These are phyloP conservation scores for Latrodectus hesperus DNA, from an alignment of 2,888 invertebrate genomes.

Conservation along the genomic window DNA sequence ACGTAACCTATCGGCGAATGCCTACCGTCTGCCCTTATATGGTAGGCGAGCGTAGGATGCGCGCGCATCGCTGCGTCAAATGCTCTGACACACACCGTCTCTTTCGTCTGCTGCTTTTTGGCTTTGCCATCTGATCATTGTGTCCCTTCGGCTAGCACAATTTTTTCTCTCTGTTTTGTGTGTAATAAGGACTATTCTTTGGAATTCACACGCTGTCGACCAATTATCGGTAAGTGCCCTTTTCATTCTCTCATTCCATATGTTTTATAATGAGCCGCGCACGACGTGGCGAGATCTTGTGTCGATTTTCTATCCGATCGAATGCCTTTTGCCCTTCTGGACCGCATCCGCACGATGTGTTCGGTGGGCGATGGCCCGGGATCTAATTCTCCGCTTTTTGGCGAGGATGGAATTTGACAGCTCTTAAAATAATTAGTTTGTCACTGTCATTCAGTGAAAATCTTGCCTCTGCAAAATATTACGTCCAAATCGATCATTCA, in stretches of 20 bases:
- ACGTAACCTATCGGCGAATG: constrained; percentile 59
- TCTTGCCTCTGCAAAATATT: background rate
- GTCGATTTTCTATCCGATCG: background rate
- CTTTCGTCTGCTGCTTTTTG: constrained; percentile 24
- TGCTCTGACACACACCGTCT: constrained; percentile 50
- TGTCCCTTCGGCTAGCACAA: constrained; percentile 16
- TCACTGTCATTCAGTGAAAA: background rate
- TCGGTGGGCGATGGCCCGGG: background rate
- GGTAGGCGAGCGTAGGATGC: constrained; percentile 65
- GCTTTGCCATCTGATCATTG: constrained; percentile 7
- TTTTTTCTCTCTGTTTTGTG: constrained; percentile 21
- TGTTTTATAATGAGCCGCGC: background rate
- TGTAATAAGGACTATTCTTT: constrained; percentile 52
- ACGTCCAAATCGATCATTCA: too few relatives aligned
- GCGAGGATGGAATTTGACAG: background rate
- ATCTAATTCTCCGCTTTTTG: background rate
- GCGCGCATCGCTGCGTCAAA: constrained; percentile 68
- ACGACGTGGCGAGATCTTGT: background rate
- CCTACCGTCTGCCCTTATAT: constrained; percentile 67
- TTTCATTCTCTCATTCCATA: constrained; percentile 1
- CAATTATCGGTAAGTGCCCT: constrained; percentile 30
- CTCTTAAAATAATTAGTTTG: background rate
- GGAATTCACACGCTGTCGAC: constrained; percentile 20
- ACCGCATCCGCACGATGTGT: background rate
- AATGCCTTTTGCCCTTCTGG: background rate